Evolutionary conservation across 2,888 invertebrate species (phyloP).

Genomic region (Vesta saturnalis): DNA sequence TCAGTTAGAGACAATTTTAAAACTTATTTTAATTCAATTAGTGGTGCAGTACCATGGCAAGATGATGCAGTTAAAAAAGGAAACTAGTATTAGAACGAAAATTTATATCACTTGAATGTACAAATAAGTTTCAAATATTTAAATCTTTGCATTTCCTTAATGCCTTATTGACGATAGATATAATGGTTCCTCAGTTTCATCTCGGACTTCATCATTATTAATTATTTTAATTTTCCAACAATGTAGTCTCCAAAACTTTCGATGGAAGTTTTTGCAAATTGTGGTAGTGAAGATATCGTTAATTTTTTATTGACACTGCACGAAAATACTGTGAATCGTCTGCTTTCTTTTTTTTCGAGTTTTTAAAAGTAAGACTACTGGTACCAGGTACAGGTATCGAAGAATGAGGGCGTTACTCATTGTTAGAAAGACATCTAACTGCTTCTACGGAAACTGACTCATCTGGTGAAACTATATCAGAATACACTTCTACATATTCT

Average conservation of each 20-base stretch:
- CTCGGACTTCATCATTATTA: too few relatives aligned
- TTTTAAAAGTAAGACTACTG: not conserved
- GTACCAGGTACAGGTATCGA: not conserved
- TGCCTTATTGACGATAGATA: not conserved
- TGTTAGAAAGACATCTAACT: not conserved
- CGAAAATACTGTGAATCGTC: not conserved
- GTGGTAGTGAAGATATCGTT: not conserved
- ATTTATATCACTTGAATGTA: not conserved
- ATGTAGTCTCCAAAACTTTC: not conserved
- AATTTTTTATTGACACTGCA: not conserved
- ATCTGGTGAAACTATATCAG: too few relatives aligned
- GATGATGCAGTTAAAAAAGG: not conserved
- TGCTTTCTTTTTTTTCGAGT: not conserved
- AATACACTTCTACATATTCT: not conserved
- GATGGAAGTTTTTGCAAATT: not conserved
- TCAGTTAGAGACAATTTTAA: too few relatives aligned
- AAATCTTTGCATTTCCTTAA: not conserved
- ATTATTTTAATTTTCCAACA: not conserved
- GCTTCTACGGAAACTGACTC: too few relatives aligned
- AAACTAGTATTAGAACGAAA: not conserved
- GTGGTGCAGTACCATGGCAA: too few relatives aligned
- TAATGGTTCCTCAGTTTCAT: not conserved
- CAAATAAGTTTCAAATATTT: not conserved
- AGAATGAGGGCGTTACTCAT: not conserved
- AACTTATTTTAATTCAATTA: too few relatives aligned